These are phyloP conservation scores for Morus bassanus DNA, from an alignment of 2,797 vertebrate species.

Conservation along the genomic window DNA sequence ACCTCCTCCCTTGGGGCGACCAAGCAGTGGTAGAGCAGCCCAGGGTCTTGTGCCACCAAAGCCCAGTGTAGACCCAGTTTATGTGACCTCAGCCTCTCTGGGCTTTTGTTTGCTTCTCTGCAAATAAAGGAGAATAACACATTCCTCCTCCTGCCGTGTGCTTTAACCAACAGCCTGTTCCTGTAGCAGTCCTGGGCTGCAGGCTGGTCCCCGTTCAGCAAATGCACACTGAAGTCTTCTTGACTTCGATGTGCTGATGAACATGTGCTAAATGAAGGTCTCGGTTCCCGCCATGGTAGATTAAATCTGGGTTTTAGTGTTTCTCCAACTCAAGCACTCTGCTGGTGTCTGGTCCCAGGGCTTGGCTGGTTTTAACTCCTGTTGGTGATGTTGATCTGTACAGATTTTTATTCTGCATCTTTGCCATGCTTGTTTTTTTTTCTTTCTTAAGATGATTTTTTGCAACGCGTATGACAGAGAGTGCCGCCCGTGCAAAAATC, in stretches of 20 bases:
- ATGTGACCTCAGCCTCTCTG: accelerated
- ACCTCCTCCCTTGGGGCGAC: background rate
- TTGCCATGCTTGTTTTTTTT: accelerated
- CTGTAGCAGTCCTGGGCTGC: background rate
- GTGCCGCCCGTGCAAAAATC: accelerated
- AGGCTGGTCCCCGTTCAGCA: background rate
- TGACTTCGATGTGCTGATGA: background rate
- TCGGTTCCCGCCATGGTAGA: accelerated
- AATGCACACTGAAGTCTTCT: background rate
- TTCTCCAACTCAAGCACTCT: background rate
- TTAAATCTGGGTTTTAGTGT: background rate
- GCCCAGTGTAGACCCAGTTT: background rate
- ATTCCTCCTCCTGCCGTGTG: background rate
- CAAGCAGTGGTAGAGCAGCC: background rate
- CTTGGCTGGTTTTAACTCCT: background rate
- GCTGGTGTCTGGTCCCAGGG: background rate
- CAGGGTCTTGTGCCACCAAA: background rate
- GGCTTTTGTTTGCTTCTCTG: background rate
- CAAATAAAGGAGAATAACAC: no score
- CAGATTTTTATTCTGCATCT: background rate
- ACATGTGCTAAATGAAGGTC: background rate
- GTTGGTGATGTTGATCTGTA: background rate
- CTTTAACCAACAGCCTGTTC: background rate
- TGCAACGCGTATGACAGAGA: accelerated
- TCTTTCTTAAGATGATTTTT: background rate